phyloP scores from a whole-genome alignment of 2,888 invertebrate genomes.

The Dilophus febrilis region DNA sequence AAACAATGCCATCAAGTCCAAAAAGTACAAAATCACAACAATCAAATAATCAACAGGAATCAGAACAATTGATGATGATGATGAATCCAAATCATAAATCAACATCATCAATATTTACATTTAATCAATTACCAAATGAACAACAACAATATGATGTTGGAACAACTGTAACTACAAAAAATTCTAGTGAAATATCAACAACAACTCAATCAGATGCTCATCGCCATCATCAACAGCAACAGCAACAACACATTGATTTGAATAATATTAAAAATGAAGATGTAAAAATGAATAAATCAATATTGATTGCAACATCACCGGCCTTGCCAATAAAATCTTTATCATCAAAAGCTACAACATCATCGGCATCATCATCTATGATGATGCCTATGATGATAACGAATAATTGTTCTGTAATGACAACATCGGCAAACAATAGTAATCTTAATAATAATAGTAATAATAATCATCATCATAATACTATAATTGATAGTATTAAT shows the following conservation, averaged over 20 bases:
- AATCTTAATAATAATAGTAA: no score
- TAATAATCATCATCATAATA: no score
- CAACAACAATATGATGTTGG: background rate
- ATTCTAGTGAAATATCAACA: background rate
- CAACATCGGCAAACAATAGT: no score
- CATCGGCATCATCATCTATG: slow-evolving; percentile 11
- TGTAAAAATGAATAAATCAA: background rate
- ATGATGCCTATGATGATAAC: slow-evolving; percentile 23
- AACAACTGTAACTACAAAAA: no score
- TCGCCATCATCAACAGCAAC: no score
- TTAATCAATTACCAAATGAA: background rate
- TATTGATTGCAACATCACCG: background rate
- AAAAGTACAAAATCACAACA: slow-evolving; percentile 26
- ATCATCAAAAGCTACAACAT: slow-evolving; percentile 7
- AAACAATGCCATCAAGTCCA: slow-evolving; percentile 57
- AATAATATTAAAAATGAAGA: no score
- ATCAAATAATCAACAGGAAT: slow-evolving; percentile 9
- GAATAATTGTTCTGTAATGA: no score
- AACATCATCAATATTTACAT: slow-evolving; percentile 2
- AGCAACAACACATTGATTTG: no score
- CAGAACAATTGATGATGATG: slow-evolving; percentile 3
- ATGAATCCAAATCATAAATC: no score
- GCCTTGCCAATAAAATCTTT: background rate
- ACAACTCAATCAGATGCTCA: no score
- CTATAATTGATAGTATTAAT: no score